These are phyloP conservation scores for Pangasius macronema DNA, from an alignment of 2,797 vertebrate genomes.

Conservation along the genomic window DNA sequence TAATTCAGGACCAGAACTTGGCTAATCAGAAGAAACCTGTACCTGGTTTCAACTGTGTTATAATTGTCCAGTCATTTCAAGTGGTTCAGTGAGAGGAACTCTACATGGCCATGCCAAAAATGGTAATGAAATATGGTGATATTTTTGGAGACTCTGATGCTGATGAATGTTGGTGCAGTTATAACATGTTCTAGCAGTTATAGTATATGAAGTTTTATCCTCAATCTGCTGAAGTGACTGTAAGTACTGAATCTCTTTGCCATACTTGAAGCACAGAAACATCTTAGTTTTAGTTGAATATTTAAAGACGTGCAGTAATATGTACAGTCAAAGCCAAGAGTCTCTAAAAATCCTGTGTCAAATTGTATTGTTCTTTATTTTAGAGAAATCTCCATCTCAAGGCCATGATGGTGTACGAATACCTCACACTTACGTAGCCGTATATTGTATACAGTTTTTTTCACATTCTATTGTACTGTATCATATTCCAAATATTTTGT, in stretches of 20 bases:
- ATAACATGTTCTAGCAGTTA: background rate
- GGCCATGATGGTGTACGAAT: slow-evolving; percentile 20
- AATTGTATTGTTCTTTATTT: slow-evolving; percentile 5
- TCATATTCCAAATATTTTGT: slow-evolving; percentile 14
- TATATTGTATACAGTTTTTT: background rate
- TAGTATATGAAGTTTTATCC: background rate
- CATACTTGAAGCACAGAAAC: slow-evolving; percentile 3
- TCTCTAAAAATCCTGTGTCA: background rate
- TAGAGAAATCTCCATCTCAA: background rate
- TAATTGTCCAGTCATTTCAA: background rate
- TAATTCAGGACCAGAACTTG: background rate
- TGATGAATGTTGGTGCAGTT: background rate
- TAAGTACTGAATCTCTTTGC: background rate
- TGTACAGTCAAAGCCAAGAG: slow-evolving; percentile 4
- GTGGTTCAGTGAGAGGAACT: background rate
- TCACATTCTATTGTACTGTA: background rate
- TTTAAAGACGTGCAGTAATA: background rate
- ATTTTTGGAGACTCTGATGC: background rate
- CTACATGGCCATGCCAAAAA: background rate
- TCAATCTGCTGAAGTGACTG: background rate
- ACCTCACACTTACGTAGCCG: background rate
- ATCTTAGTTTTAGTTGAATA: background rate
- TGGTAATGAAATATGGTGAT: background rate
- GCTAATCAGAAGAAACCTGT: background rate
- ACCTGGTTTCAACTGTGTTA: background rate